phyloP scores from a whole-genome alignment of 1,140 invertebrate species.

The Mizuhopecten yessoensis region DNA sequence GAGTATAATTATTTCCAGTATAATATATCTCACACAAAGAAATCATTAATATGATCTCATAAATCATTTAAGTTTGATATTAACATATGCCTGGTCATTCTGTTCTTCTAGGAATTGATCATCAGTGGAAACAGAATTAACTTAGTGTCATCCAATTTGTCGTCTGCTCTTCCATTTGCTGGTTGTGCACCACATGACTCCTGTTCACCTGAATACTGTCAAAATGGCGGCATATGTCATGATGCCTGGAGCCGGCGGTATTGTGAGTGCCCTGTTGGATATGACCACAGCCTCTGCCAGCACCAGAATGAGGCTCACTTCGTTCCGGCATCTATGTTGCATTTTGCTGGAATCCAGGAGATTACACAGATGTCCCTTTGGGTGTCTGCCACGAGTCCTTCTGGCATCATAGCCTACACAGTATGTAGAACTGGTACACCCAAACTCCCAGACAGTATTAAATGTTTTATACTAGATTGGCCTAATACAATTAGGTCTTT shows the following conservation, averaged over 20 bases:
- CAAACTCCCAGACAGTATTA: not conserved
- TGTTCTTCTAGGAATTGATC: not conserved
- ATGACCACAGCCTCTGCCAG: conserved; percentile 61
- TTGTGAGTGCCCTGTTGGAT: conserved; percentile 69
- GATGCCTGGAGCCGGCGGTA: conserved; percentile 68
- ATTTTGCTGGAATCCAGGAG: conserved; percentile 61
- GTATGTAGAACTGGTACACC: conserved; percentile 59
- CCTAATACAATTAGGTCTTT: not conserved
- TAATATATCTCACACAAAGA: no score
- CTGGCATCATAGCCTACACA: conserved; percentile 72
- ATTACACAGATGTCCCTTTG: conserved; percentile 67
- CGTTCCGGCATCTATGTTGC: conserved; percentile 60
- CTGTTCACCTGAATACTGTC: conserved; percentile 64
- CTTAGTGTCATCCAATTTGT: conserved; percentile 5
- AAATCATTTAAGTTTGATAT: no score
- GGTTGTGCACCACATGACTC: conserved; percentile 67
- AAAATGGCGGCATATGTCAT: conserved; percentile 69
- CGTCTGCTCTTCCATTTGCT: conserved; percentile 22
- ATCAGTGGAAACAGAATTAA: conserved; percentile 16
- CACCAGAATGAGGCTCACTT: conserved; percentile 71
- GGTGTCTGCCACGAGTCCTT: conserved; percentile 54
- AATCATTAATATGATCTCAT: no score
- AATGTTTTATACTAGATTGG: no score
- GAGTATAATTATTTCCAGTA: no score
- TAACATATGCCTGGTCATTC: no score